Conservation (phyloP, 2,113 vertebrate genomes). For the Myocastor coypus region DNA sequence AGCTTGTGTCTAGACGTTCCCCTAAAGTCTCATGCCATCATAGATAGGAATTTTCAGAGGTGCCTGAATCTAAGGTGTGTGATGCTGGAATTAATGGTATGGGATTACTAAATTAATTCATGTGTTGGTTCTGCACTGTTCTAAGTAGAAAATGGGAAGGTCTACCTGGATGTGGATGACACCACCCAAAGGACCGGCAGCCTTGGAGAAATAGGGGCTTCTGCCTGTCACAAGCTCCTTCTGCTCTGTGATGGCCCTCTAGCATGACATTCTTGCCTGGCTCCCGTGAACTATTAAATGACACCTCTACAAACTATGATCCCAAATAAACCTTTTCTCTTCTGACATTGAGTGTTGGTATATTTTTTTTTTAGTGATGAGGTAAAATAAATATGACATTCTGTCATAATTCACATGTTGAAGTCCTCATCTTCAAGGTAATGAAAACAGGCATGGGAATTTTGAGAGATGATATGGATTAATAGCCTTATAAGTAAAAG, state of each 20-base stretch:
- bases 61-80: not conserved
- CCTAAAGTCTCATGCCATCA: not conserved
- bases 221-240: not conserved
- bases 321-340: not conserved
- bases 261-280: not conserved
- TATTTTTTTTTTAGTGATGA: not conserved
- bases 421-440: not conserved
- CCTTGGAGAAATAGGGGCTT: not conserved
- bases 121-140: not conserved
- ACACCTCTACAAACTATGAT: not conserved
- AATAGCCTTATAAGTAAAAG: not conserved
- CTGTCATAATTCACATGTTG: not conserved
- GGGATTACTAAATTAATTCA: not conserved
- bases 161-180: not conserved
- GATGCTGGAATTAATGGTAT: not conserved
- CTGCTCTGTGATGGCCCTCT: not conserved
- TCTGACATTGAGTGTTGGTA: not conserved
- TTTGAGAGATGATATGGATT: not conserved
- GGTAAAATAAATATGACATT: not conserved
- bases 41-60: not conserved
- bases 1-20: not conserved
- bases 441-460: not conserved
- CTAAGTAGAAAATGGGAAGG: not conserved
- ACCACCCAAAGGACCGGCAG: accelerated
- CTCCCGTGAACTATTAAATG: not conserved